Conservation (phyloP, 2,113 vertebrate genomes). For the Scartelaos histophorus region DNA sequence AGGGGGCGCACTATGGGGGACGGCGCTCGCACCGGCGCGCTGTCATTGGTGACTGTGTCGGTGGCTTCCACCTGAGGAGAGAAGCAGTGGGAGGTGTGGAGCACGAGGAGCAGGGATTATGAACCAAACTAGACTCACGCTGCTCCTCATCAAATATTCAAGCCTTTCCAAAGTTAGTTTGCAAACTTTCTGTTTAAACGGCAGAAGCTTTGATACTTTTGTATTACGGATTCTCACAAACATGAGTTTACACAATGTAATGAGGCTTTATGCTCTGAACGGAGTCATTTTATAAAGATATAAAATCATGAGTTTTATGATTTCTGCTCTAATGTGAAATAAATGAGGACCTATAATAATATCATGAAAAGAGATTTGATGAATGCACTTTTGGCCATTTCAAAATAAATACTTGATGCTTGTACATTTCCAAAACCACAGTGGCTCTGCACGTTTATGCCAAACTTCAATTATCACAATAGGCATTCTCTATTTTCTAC, state of each 20-base stretch:
- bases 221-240: not conserved
- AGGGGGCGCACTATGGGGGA: slow-evolving; percentile 88
- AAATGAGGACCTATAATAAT: not conserved
- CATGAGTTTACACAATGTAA: not conserved
- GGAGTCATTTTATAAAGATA: not conserved
- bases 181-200: not conserved
- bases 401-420: not conserved
- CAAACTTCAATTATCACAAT: not conserved
- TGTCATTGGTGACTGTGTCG: slow-evolving; percentile 82
- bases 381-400: not conserved
- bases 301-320: not conserved
- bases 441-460: not conserved
- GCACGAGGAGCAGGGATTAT: slow-evolving; percentile 57
- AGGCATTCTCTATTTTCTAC: not conserved
- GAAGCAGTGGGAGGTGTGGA: slow-evolving; percentile 62
- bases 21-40: slow-evolving; percentile 82
- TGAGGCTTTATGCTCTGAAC: not conserved
- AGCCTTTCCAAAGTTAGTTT: not conserved
- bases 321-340: not conserved
- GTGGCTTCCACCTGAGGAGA: slow-evolving; percentile 81
- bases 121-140: slow-evolving; percentile 35
- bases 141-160: not conserved
- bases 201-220: not conserved
- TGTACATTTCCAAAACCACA: not conserved
- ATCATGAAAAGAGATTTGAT: too few species aligned